Evolutionary conservation across 2,797 vertebrate species (phyloP), one percentile per base, ranked within the genome.

Genomic region (Sebastes trivittatus): DNA sequence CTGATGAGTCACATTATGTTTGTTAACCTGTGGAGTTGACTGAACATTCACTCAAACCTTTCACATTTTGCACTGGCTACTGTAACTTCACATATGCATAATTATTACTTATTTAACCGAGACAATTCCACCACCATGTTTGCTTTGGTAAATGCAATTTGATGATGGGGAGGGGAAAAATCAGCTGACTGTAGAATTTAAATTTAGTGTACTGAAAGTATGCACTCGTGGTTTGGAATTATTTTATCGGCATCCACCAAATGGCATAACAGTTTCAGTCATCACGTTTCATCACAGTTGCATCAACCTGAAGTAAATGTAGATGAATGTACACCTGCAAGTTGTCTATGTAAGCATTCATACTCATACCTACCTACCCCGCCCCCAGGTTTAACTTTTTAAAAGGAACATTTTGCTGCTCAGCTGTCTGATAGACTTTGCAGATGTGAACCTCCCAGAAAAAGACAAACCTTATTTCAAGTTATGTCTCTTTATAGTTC

Each of bases 401-500:
- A n/a, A 81, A 85, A 86, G 82, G 66, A 87, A 77, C 85, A 79
- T 79, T 86, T 84, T 89, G 79, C 69, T 54, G 11, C 34, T 32
- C 11, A 2, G 9, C 18, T 36, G 3, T 64, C 23, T 67, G 32
- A 42, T 29, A 42, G 34, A 68, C 34, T 62, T 61, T 71, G n/a
- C 11, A 72, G 16, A 16, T 38, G 2, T 42, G 14, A 54, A 54
- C 34, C 11, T 34, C 5, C 23, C 7, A 36, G 16, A 9, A 30
- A 23, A 23, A 23, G 14, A 23, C 11, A 27, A 58, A 38, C 9
- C 3, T 8, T 78, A 25, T 49, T 49, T 49, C n/a, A 79, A 5
- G 10, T 16, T 13, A 29, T 36, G 6, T 54, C 2, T 25, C 4
- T 18, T 36, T 63, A 18, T 52, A 7, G 36, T 60, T 71, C 1